phyloP scores from a whole-genome alignment of 1,140 invertebrate species.

The Polypedilum pembai region DNA sequence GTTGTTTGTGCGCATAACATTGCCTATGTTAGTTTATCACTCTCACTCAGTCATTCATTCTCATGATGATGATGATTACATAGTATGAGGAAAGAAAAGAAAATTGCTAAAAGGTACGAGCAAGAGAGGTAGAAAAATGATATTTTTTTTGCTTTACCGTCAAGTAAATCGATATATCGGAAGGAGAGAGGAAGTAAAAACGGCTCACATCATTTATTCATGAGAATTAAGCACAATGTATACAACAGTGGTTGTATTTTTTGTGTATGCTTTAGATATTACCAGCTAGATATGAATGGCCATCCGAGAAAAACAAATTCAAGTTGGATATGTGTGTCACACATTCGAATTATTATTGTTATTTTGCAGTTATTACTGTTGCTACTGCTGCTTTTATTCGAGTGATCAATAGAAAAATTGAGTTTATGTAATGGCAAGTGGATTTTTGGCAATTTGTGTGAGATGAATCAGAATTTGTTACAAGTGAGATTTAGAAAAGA shows the following conservation, averaged over 20 bases:
- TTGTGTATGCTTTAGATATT: neutral
- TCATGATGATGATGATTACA: slow-evolving; percentile 5
- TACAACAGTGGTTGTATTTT: neutral
- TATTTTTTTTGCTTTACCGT: neutral
- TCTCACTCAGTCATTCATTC: neutral
- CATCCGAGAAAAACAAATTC: too few relatives aligned
- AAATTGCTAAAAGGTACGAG: slow-evolving; percentile 1
- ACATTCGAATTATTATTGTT: too few relatives aligned
- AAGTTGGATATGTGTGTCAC: too few relatives aligned
- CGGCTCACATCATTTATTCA: neutral
- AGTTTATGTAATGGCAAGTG: too few relatives aligned
- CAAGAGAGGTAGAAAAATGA: neutral
- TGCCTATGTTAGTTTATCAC: neutral
- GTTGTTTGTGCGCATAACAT: neutral
- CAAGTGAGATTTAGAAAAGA: too few relatives aligned
- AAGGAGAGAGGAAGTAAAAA: neutral
- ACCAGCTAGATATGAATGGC: too few relatives aligned
- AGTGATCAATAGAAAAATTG: too few relatives aligned
- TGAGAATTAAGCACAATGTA: slow-evolving; percentile 5
- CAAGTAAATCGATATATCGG: neutral
- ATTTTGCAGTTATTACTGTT: too few relatives aligned
- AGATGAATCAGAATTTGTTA: too few relatives aligned
- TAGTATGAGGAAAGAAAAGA: neutral
- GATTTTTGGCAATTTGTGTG: too few relatives aligned
- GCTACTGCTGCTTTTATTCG: too few relatives aligned